Conservation (phyloP, 2,797 vertebrate genomes). For the Oryzias dopingdopingensis region DNA sequence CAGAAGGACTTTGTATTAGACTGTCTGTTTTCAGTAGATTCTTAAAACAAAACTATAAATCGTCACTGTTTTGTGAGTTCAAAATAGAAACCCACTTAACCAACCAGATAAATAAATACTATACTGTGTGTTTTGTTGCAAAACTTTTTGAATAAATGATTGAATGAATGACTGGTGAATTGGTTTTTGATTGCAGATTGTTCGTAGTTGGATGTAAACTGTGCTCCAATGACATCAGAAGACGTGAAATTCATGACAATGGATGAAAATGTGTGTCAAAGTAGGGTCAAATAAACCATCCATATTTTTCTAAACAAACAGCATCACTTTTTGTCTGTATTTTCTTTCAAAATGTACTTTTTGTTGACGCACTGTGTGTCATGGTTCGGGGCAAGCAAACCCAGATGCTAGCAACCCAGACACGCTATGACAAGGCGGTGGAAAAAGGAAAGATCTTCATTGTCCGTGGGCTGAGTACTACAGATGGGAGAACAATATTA, state of each 20-base stretch:
- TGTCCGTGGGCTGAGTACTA: no score
- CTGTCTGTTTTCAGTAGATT: conserved; percentile 75
- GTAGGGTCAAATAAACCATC: conserved; percentile 81
- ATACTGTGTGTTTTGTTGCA: conserved; percentile 73
- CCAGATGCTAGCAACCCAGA: no score
- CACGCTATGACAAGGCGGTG: no score
- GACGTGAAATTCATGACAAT: conserved; percentile 54
- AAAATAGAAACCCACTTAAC: conserved; percentile 80
- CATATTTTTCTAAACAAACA: conserved; percentile 82
- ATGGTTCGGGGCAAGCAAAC: neutral
- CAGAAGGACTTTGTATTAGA: conserved; percentile 79
- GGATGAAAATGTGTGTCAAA: conserved; percentile 76
- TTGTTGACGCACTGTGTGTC: neutral
- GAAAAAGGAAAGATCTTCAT: no score
- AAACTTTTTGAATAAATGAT: conserved; percentile 66
- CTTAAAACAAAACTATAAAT: conserved; percentile 66
- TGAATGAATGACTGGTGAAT: conserved; percentile 65
- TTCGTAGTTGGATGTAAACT: conserved; percentile 79
- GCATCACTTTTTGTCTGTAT: conserved; percentile 35
- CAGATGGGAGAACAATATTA: no score
- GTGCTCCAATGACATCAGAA: conserved; percentile 74
- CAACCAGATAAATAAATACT: conserved; percentile 72
- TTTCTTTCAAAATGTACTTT: conserved; percentile 2
- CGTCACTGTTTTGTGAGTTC: conserved; percentile 74
- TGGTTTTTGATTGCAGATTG: conserved; percentile 63